Percentiles rank a stretch among this genome's conserved stretches.
Evolutionary conservation across 2,797 vertebrate genomes (phyloP).

Genomic region (Clarias pachynema): DNA sequence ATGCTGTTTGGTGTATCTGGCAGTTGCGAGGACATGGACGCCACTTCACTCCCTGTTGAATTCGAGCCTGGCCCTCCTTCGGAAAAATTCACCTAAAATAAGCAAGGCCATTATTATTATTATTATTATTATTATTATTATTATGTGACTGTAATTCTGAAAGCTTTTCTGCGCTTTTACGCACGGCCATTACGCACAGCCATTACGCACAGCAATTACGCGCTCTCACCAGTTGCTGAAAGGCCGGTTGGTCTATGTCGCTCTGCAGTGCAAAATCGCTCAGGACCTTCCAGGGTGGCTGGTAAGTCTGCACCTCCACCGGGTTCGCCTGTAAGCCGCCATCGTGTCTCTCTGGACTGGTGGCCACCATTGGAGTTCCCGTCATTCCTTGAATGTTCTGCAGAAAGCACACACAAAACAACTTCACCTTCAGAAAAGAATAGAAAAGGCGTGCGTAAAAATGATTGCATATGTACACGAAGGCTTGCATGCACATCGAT

Average conservation of each 20-base stretch:
- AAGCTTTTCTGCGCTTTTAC: background rate
- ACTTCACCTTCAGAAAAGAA: background rate
- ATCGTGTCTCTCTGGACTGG: conserved; percentile 94
- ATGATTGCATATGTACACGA: background rate
- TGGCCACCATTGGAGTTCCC: conserved; percentile 92
- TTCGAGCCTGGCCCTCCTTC: conserved; percentile 97
- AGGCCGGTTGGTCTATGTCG: conserved; percentile 93
- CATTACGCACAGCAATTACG: background rate
- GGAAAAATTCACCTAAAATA: conserved; percentile 90
- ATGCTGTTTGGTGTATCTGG: conserved; percentile 99
- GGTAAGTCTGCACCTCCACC: conserved; percentile 95
- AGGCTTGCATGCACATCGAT: background rate
- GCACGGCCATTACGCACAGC: background rate
- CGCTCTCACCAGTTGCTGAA: conserved; percentile 90
- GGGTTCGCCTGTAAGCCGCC: conserved; percentile 88
- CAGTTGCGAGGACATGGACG: conserved; percentile 98
- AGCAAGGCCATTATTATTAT: conserved; percentile 8
- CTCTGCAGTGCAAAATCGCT: conserved; percentile 96
- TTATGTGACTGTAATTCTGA: background rate
- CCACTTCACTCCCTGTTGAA: conserved; percentile 97
- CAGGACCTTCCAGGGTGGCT: conserved; percentile 95
- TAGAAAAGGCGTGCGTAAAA: background rate
- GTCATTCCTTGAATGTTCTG: conserved; percentile 95
- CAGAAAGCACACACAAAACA: conserved; percentile 34
- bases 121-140: conserved; percentile 1